Evolutionary conservation across 2,888 invertebrate genomes (phyloP).

Genomic region (Nasonovia ribisnigri): DNA sequence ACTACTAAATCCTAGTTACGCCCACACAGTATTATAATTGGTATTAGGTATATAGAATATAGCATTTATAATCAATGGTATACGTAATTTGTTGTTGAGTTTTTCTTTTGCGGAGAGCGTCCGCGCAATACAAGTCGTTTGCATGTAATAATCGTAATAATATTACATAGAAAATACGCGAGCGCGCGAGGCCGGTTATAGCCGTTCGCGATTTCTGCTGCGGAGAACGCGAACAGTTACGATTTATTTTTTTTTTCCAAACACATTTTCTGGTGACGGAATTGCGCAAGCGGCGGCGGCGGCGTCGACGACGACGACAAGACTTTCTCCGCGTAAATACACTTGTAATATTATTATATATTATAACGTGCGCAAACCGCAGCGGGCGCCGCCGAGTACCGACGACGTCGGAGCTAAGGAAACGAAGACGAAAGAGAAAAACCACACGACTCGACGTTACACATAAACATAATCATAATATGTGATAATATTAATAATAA

Average conservation of each 20-base stretch:
- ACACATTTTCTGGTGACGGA: neutral
- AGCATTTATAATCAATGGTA: neutral
- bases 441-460: neutral
- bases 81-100: neutral
- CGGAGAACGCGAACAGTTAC: neutral
- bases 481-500: neutral
- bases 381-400: neutral
- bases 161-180: neutral
- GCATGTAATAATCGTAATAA: neutral
- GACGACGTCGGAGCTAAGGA: neutral
- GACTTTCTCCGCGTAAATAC: slow-evolving; percentile 36
- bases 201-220: neutral
- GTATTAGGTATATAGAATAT: neutral
- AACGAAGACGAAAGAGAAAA: neutral
- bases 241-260: slow-evolving; percentile 11
- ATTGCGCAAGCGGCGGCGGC: slow-evolving; percentile 22
- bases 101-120: neutral
- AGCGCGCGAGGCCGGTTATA: neutral
- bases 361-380: slow-evolving; percentile 6
- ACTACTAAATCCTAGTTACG: neutral
- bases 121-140: neutral
- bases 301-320: neutral
- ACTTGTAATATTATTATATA: neutral
- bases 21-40: neutral
- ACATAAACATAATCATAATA: neutral